phyloP scores from a whole-genome alignment of 2,797 vertebrate genomes.

The Nasua narica region DNA sequence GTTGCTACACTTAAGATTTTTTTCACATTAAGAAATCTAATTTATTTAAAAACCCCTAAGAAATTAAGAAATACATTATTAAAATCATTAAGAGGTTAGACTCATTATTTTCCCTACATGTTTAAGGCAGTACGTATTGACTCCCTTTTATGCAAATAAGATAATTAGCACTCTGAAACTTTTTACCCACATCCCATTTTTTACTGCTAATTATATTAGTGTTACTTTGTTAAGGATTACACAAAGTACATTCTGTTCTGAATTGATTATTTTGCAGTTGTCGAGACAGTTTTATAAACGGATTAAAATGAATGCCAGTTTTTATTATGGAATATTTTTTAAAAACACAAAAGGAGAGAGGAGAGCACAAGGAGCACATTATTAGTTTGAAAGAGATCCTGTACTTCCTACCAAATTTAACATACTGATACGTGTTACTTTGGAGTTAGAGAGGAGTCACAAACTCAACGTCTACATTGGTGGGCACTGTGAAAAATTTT shows the following conservation, averaged over 20 bases:
- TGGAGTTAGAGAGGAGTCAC: not conserved
- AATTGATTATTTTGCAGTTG: conserved; percentile 56
- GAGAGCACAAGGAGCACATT: not conserved
- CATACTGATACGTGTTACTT: not conserved
- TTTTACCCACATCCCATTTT: conserved; percentile 56
- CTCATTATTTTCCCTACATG: conserved; percentile 5
- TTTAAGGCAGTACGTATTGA: conserved; percentile 46
- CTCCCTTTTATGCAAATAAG: conserved; percentile 63
- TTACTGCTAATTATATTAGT: conserved; percentile 70
- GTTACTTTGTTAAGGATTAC: conserved; percentile 65
- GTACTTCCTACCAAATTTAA: not conserved
- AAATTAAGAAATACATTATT: conserved; percentile 48
- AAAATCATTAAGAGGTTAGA: conserved; percentile 45
- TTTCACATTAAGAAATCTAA: not conserved
- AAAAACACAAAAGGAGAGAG: not conserved
- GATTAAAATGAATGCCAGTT: conserved; percentile 48
- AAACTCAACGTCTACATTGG: not conserved
- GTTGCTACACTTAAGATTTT: not conserved
- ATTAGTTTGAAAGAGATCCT: not conserved
- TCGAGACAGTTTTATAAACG: conserved; percentile 46
- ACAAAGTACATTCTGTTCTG: conserved; percentile 55
- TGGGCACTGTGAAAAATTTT: not conserved
- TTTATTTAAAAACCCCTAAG: conserved; percentile 16
- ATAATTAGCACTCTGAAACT: conserved; percentile 61
- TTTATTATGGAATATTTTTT: not conserved